Percentiles rank a stretch among this genome's conserved stretches.
These are phyloP conservation scores for Cerceris ruficornis DNA, from an alignment of 2,888 invertebrate species.

Conservation along the genomic window DNA sequence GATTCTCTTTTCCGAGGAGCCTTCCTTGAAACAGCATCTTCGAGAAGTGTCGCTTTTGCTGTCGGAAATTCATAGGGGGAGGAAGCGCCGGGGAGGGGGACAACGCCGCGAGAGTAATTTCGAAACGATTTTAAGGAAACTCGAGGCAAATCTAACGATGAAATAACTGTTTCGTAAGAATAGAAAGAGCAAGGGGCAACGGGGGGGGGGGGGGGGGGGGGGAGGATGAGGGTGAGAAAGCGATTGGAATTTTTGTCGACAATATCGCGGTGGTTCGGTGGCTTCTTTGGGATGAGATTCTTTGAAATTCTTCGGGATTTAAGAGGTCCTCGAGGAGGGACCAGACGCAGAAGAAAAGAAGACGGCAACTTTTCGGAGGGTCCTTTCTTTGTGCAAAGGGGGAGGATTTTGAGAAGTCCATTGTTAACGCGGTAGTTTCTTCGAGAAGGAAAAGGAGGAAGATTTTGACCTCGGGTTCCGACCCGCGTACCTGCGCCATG, in stretches of 20 bases:
- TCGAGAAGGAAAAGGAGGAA: conserved; percentile 54
- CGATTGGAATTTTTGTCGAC: no score
- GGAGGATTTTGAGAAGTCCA: conserved; percentile 43
- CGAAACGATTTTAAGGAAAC: not conserved
- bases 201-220: no score
- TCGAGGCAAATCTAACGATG: no score
- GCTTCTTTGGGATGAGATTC: conserved; percentile 12
- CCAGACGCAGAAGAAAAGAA: conserved; percentile 15
- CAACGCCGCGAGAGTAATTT: not conserved
- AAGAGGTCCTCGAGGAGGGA: conserved; percentile 35
- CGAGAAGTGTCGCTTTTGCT: no score
- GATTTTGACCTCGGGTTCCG: conserved; percentile 47
- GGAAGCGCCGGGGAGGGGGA: no score
- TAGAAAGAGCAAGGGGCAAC: no score
- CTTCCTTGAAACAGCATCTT: not conserved
- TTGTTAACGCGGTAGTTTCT: conserved; percentile 57
- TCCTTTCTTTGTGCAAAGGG: conserved; percentile 55
- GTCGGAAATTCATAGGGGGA: no score
- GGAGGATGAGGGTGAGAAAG: no score
- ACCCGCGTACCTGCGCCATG: conserved; percentile 72
- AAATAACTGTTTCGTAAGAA: no score
- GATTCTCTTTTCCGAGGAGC: conserved; percentile 38
- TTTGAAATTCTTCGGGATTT: conserved; percentile 45
- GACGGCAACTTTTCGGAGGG: conserved; percentile 45
- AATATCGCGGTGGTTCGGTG: no score